Evolutionary conservation across 1,140 invertebrate genomes (phyloP).

Genomic region (Drosophila rufa): DNA sequence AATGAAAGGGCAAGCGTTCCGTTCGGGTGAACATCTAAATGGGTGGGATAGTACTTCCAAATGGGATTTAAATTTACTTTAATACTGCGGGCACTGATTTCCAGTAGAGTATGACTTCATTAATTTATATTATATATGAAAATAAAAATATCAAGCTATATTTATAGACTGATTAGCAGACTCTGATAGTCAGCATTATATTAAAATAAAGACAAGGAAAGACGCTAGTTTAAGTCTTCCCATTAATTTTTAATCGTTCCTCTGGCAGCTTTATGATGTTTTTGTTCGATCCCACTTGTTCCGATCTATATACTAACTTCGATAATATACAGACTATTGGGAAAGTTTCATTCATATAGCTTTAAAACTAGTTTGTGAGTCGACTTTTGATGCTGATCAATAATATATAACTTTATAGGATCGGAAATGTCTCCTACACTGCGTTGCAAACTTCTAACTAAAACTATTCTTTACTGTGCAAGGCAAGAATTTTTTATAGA

Average conservation of each 20-base stretch:
- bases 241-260: too few species aligned
- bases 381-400: too few species aligned
- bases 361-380: too few species aligned
- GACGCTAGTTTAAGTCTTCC: too few species aligned
- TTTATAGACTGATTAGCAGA: not conserved
- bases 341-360: too few species aligned
- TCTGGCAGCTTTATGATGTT: too few species aligned
- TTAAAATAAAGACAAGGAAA: too few species aligned
- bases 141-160: not conserved
- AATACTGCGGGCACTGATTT: slow-evolving; percentile 5
- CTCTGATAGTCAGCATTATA: not conserved
- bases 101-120: not conserved
- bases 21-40: slow-evolving; percentile 22
- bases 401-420: not conserved
- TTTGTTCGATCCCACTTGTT: too few species aligned
- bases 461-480: too few species aligned
- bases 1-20: slow-evolving; percentile 23
- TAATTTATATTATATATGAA: not conserved
- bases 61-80: slow-evolving; percentile 2
- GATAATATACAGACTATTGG: too few species aligned
- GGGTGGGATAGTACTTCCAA: slow-evolving; percentile 30
- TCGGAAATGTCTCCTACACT: not conserved
- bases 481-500: not conserved
- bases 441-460: not conserved
- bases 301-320: too few species aligned